A percentile compares a stretch with the other conserved stretches of the same genome.
Evolutionary conservation across 2,888 invertebrate species (phyloP).

Genomic region (Lampropteryx suffumata): DNA sequence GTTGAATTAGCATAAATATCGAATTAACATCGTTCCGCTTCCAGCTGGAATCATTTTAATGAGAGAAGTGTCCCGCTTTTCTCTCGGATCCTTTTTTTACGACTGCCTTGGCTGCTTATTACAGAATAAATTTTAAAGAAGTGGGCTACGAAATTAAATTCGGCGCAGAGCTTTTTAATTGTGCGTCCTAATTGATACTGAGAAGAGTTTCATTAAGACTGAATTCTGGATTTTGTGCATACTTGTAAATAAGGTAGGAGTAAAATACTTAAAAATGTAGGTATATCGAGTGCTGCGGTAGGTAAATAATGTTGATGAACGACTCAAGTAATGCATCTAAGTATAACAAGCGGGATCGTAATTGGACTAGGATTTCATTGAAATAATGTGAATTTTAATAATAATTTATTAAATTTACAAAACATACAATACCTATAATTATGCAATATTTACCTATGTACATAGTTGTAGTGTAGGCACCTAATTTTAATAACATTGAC

Average conservation of each 20-base stretch:
- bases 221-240: slow-evolving; percentile 11
- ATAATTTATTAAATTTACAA: no score
- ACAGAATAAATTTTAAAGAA: slow-evolving; percentile 53
- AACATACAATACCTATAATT: no score
- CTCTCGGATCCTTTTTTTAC: slow-evolving; percentile 51
- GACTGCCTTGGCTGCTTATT: slow-evolving; percentile 50
- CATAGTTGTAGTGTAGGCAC: no score
- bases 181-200: slow-evolving; percentile 41
- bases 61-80: slow-evolving; percentile 48
- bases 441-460: no score
- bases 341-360: no score
- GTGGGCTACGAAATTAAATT: slow-evolving; percentile 47
- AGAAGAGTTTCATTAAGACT: slow-evolving; percentile 30
- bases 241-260: background rate
- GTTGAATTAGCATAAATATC: slow-evolving; percentile 58
- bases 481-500: no score
- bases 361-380: no score
- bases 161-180: slow-evolving; percentile 44
- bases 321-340: no score
- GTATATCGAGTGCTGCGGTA: no score
- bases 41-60: slow-evolving; percentile 57
- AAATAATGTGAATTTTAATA: no score
- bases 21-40: slow-evolving; percentile 60
- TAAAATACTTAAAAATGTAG: no score
- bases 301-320: no score